Percentiles rank a stretch among this genome's conserved stretches.
phyloP scores from a whole-genome alignment of 2,797 vertebrate species.

The Pelodytes ibericus region DNA sequence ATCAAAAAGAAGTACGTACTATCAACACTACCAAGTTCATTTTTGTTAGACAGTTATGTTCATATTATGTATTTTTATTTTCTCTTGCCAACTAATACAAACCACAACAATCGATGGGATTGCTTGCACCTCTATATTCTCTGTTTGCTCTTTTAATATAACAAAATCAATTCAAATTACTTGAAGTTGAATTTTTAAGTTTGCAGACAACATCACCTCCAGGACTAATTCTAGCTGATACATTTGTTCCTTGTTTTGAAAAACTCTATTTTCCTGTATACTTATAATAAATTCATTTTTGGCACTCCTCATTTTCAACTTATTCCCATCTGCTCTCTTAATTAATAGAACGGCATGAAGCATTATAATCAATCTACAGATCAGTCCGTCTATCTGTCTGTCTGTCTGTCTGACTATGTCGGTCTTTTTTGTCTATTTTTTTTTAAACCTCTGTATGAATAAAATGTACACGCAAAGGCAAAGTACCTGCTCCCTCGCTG shows the following conservation, averaged over 20 bases:
- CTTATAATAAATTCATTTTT: conserved; percentile 29
- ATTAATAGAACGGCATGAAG: background rate
- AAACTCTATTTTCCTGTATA: background rate
- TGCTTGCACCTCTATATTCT: conserved; percentile 11
- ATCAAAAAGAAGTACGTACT: background rate
- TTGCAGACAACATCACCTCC: conserved; percentile 16
- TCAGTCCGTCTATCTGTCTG: background rate
- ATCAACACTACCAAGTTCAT: too few species aligned
- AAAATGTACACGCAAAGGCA: too few species aligned
- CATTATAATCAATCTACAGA: background rate
- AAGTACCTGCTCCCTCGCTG: too few species aligned
- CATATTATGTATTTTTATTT: background rate
- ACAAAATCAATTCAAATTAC: conserved; percentile 43
- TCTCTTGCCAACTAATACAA: background rate
- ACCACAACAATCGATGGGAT: background rate
- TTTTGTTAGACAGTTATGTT: background rate
- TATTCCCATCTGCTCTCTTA: conserved; percentile 24
- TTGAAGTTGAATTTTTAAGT: conserved; percentile 27
- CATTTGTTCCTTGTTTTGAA: conserved; percentile 14
- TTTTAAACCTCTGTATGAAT: conserved; percentile 7
- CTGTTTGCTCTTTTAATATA: conserved; percentile 22
- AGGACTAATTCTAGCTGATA: conserved; percentile 30
- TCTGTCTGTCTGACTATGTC: background rate
- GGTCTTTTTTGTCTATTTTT: conserved; percentile 8
- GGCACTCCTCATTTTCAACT: conserved; percentile 11